Conservation (phyloP, 2,888 invertebrate species). For the Argyresthia goedartella region DNA sequence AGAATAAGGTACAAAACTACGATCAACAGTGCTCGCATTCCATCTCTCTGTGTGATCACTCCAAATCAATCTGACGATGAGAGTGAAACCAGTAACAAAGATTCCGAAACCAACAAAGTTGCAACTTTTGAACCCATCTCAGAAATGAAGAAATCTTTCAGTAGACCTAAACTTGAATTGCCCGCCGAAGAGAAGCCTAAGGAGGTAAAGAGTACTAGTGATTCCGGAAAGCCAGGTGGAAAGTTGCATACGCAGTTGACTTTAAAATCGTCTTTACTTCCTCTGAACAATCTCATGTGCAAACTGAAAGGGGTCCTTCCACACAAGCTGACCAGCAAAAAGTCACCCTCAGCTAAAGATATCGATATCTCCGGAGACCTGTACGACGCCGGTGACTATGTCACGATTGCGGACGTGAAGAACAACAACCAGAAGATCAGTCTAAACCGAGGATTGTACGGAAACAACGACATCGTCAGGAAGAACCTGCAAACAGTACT, state of each 20-base stretch:
- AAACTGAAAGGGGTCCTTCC: slow-evolving; percentile 77
- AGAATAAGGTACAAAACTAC: slow-evolving; percentile 88
- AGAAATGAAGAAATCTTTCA: slow-evolving; percentile 31
- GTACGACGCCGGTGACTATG: slow-evolving; percentile 83
- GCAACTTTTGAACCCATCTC: slow-evolving; percentile 16
- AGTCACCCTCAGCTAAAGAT: slow-evolving; percentile 60
- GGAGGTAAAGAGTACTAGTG: slow-evolving; percentile 27
- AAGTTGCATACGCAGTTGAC: slow-evolving; percentile 38
- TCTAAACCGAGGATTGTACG: slow-evolving; percentile 61
- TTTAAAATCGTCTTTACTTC: slow-evolving; percentile 56
- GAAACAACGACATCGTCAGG: slow-evolving; percentile 77
- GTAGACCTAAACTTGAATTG: slow-evolving; percentile 52
- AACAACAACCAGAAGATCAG: slow-evolving; percentile 79
- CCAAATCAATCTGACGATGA: slow-evolving; percentile 91
- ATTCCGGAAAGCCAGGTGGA: slow-evolving; percentile 27
- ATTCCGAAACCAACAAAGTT: slow-evolving; percentile 17
- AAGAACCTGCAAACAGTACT: slow-evolving; percentile 72
- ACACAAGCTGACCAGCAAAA: slow-evolving; percentile 57
- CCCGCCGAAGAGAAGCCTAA: slow-evolving; percentile 42
- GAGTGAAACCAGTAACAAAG: slow-evolving; percentile 55
- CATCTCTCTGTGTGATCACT: slow-evolving; percentile 93
- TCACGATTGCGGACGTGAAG: slow-evolving; percentile 86
- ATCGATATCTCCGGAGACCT: slow-evolving; percentile 53
- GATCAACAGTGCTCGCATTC: slow-evolving; percentile 88
- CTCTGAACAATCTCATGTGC: slow-evolving; percentile 80